Conservation (phyloP, 2,888 invertebrate genomes). For the Tanypteryx hageni region DNA sequence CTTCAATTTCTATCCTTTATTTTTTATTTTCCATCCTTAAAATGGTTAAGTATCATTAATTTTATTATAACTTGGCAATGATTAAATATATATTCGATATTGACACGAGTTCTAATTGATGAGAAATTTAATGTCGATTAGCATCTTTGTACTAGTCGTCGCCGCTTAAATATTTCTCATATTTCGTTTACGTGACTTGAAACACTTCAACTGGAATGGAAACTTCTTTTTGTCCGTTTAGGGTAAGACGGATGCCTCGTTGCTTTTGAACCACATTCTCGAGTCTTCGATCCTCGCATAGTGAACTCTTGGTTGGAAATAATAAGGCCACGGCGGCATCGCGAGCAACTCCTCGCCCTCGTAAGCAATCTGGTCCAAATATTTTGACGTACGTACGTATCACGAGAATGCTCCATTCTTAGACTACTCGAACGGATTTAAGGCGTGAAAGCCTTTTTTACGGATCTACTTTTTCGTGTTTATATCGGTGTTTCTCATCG, state of each 20-base stretch:
- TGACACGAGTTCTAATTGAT: neutral
- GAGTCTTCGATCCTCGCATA: neutral
- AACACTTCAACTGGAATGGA: neutral
- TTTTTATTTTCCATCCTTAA: no score
- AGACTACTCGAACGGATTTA: neutral
- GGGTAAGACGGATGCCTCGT: neutral
- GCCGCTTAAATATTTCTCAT: neutral
- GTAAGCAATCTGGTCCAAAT: neutral
- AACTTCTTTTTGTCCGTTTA: neutral
- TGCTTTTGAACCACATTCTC: neutral
- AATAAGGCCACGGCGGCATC: neutral
- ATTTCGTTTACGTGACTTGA: neutral
- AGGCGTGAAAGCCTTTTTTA: neutral
- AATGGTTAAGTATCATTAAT: no score
- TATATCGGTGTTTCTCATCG: neutral
- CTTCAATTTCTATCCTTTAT: no score
- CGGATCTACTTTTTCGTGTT: neutral
- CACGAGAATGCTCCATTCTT: neutral
- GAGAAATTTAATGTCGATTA: neutral
- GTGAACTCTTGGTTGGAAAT: neutral
- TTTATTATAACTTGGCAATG: no score
- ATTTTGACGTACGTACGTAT: neutral
- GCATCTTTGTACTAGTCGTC: neutral
- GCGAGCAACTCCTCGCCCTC: neutral
- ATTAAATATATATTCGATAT: neutral